Evolutionary conservation across 1,140 invertebrate species (phyloP), one percentile per base, ranked within the genome.

Genomic region (Brachionus paranguensis): DNA sequence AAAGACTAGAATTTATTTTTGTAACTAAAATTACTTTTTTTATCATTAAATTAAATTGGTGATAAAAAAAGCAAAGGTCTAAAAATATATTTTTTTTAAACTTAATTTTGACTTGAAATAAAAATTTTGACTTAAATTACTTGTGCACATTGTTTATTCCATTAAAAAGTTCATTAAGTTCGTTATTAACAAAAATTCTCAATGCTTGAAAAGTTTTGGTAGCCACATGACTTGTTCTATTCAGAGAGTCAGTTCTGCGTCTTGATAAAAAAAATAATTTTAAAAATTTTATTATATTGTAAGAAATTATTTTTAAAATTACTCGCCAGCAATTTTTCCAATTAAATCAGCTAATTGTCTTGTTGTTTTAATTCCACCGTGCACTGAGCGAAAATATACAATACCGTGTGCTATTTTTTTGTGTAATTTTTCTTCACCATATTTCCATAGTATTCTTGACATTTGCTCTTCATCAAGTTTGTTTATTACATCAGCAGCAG

Each of bases 131-230:
- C 10, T 45, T 41, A 43, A 29, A 11, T 55, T 93, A 94, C 85
- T 92, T 91, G 70, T 93, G 91, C 0, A 95, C 94, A 85, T 96
- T 86, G 45, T 94, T 87, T 87, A 98, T 92, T 1, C 92, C 96
- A 89, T 95, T 94, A 90, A 97, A 95, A 4, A 98, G 92, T 91
- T 98, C 96, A 89, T 98, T 98, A 0, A 98, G 89, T 90, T 99
- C 96, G 89, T 99, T 95, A 88, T 99, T 99, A 0, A 98, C 94
- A 90, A 98, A 97, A 85, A 98, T 97, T 86, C 96, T 90, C 81
- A 99, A 88, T 0, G 96, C 96, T 91, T 96, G 95, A 90, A 98
- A 98, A 0, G 95, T 93, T 91, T 95, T 96, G 3, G 95, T 96
- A 0, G 96, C 96, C 85, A 91, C 91, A 88, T 97, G 95, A 6